These are phyloP conservation scores for Orthonevra nobilis DNA, from an alignment of 2,888 invertebrate species.

Conservation along the genomic window DNA sequence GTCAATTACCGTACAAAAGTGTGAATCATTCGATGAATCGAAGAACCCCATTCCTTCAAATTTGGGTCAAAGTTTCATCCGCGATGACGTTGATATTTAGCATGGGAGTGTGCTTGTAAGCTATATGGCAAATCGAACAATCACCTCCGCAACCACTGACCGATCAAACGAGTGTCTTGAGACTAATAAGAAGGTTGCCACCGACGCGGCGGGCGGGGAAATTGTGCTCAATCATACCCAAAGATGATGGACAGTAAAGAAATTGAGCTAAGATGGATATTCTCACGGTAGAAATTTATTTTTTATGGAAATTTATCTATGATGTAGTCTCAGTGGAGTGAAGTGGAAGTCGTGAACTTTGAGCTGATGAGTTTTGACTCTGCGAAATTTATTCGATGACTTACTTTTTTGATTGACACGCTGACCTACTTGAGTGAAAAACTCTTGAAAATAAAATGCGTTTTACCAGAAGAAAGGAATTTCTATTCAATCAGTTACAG, in stretches of 20 bases:
- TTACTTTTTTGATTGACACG: too few relatives aligned
- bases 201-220: constrained; percentile 5
- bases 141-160: too few relatives aligned
- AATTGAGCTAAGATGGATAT: constrained; percentile 9
- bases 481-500: too few relatives aligned
- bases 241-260: constrained; percentile 1
- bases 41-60: constrained; percentile 7
- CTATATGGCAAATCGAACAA: not conserved
- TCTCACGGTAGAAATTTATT: constrained; percentile 1
- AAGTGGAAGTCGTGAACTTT: not conserved
- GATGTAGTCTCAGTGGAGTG: not conserved
- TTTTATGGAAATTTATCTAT: constrained; percentile 6
- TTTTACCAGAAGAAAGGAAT: too few relatives aligned
- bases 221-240: constrained; percentile 6
- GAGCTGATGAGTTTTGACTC: not conserved
- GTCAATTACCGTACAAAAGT: constrained; percentile 46
- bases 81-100: not conserved
- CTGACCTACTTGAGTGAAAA: too few relatives aligned
- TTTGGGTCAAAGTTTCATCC: constrained; percentile 22
- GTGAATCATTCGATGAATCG: constrained; percentile 28
- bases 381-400: constrained; percentile 7
- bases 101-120: not conserved
- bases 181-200: constrained; percentile 5
- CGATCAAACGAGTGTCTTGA: too few relatives aligned
- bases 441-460: too few relatives aligned